These are phyloP conservation scores for Macrotrachela quadricornifera DNA, from an alignment of 1,140 invertebrate genomes.

Conservation along the genomic window DNA sequence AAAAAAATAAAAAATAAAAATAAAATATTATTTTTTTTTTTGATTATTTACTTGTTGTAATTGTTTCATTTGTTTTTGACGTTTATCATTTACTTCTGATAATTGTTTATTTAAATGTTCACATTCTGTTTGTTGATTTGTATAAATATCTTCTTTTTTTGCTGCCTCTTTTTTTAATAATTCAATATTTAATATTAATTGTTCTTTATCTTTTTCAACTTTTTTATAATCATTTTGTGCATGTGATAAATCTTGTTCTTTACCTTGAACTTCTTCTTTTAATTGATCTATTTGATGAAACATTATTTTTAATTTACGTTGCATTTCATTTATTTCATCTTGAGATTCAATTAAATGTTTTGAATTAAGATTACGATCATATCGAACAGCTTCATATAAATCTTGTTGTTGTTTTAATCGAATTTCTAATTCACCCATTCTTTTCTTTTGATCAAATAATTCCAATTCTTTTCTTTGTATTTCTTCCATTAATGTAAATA, in stretches of 20 bases:
- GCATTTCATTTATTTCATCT: conserved; percentile 42
- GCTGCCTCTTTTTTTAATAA: conserved; percentile 26
- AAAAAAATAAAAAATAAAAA: not conserved
- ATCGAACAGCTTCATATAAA: conserved; percentile 39
- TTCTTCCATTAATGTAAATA: conserved; percentile 34
- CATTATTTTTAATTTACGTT: conserved; percentile 39
- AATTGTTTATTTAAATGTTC: conserved; percentile 32
- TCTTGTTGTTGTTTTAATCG: conserved; percentile 42
- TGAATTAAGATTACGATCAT: conserved; percentile 39
- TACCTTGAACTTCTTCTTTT: conserved; percentile 44
- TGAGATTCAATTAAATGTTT: conserved; percentile 37
- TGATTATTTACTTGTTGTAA: conserved; percentile 34
- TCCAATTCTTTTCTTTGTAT: conserved; percentile 37
- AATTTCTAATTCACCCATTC: conserved; percentile 38
- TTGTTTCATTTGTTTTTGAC: conserved; percentile 40
- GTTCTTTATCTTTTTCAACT: conserved; percentile 47
- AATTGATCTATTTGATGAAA: conserved; percentile 44
- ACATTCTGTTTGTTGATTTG: conserved; percentile 37
- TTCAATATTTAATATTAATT: conserved; percentile 34
- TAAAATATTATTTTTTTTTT: not conserved
- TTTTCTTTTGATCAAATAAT: conserved; percentile 43
- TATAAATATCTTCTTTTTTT: conserved; percentile 35
- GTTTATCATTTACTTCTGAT: conserved; percentile 35
- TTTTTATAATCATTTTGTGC: conserved; percentile 34
- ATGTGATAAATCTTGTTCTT: conserved; percentile 38